Evolutionary conservation across 2,888 invertebrate genomes (phyloP).

Genomic region (Heliconius cydno): DNA sequence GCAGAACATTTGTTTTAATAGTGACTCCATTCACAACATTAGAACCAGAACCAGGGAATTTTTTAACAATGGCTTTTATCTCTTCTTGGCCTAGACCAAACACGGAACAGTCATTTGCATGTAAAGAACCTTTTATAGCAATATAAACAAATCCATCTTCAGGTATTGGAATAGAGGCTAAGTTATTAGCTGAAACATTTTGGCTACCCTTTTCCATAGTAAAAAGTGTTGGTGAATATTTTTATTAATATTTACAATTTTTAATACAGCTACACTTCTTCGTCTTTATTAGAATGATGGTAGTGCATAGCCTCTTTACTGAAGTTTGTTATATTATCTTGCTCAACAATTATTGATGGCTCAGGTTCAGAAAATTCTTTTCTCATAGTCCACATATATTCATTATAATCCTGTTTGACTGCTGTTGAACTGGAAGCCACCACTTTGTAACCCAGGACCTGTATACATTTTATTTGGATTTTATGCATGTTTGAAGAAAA

Average conservation of each 20-base stretch:
- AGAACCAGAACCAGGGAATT: constrained; percentile 85
- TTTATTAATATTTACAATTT: constrained; percentile 46
- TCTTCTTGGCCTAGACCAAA: constrained; percentile 90
- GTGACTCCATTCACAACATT: constrained; percentile 88
- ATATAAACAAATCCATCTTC: constrained; percentile 87
- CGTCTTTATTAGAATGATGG: constrained; percentile 74
- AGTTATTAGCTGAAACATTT: constrained; percentile 61
- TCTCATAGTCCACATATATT: constrained; percentile 97
- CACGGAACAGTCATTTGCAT: constrained; percentile 88
- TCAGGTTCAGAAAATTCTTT: constrained; percentile 94
- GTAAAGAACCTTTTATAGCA: constrained; percentile 91
- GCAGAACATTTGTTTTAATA: constrained; percentile 87
- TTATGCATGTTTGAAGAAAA: neutral
- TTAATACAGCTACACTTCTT: constrained; percentile 68
- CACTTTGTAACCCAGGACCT: constrained; percentile 93
- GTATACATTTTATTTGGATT: constrained; percentile 48
- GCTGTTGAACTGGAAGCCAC: constrained; percentile 94
- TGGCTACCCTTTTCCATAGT: constrained; percentile 73
- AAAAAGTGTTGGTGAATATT: constrained; percentile 38
- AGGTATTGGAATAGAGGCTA: constrained; percentile 59
- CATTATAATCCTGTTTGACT: constrained; percentile 94
- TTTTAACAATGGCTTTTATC: constrained; percentile 86
- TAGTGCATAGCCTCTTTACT: constrained; percentile 84
- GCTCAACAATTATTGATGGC: constrained; percentile 85
- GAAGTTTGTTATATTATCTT: constrained; percentile 85